Evolutionary conservation across 2,888 invertebrate species (phyloP).

Genomic region (Eupithecia vulgata): DNA sequence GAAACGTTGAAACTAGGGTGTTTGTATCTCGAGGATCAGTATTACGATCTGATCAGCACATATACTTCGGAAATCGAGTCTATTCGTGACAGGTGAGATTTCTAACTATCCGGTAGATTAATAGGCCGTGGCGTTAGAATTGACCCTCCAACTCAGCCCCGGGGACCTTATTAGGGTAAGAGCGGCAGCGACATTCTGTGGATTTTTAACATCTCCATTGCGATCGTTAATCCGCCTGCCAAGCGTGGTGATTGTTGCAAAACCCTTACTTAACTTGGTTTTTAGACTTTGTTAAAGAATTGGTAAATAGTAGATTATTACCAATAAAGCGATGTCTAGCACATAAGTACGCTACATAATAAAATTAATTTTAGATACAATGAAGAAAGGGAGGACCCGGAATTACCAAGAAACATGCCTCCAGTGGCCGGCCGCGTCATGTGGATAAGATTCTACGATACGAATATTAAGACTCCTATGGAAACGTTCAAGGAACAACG

Average conservation of each 20-base stretch:
- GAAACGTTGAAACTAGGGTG: conserved; percentile 89
- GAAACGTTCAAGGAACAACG: conserved; percentile 74
- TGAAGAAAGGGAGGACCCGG: conserved; percentile 89
- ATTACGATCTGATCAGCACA: conserved; percentile 87
- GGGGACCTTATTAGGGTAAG: too few relatives aligned
- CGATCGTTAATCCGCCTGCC: too few relatives aligned
- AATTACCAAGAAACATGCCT: conserved; percentile 89
- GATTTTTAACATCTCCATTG: too few relatives aligned
- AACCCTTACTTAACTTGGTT: too few relatives aligned
- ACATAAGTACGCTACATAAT: too few relatives aligned
- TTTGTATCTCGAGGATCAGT: conserved; percentile 89
- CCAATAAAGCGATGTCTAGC: too few relatives aligned
- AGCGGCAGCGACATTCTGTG: too few relatives aligned
- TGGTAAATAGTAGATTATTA: too few relatives aligned
- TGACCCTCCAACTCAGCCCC: too few relatives aligned
- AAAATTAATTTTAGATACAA: conserved; percentile 84
- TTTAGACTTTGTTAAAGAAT: too few relatives aligned
- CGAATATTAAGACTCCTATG: conserved; percentile 90
- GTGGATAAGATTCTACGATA: conserved; percentile 92
- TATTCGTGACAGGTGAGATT: conserved; percentile 85
- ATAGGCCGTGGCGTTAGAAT: too few relatives aligned
- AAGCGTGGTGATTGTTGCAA: too few relatives aligned
- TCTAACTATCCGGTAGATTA: not conserved
- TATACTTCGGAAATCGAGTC: conserved; percentile 88
- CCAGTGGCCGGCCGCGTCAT: conserved; percentile 91